Conservation (phyloP, 1,140 invertebrate genomes). For the Batillaria attramentaria region DNA sequence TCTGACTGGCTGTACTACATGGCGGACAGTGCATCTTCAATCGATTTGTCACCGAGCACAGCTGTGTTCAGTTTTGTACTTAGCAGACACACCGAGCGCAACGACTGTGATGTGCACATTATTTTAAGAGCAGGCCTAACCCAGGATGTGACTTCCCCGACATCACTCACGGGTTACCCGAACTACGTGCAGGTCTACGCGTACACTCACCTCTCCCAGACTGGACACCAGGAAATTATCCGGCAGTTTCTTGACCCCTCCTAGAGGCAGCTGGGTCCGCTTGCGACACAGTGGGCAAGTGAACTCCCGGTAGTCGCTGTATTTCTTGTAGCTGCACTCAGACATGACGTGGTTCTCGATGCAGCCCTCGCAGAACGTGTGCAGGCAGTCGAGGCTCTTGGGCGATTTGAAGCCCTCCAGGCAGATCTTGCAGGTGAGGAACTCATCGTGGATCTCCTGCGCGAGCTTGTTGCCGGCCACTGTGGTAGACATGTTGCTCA, state of each 20-base stretch:
- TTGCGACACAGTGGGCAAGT: conserved; percentile 73
- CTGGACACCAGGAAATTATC: conserved; percentile 73
- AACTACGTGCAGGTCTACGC: too few relatives aligned
- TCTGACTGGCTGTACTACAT: too few relatives aligned
- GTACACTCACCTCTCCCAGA: conserved; percentile 68
- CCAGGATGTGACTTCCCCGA: too few relatives aligned
- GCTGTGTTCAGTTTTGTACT: too few relatives aligned
- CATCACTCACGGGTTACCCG: too few relatives aligned
- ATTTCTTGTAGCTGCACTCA: conserved; percentile 71
- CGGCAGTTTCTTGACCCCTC: conserved; percentile 72
- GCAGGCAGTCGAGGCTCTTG: conserved; percentile 90
- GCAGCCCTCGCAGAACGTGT: conserved; percentile 93
- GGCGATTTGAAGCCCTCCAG: conserved; percentile 75
- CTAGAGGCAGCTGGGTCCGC: conserved; percentile 71
- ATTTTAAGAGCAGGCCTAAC: too few relatives aligned
- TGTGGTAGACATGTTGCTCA: conserved; percentile 41
- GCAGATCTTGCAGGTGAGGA: conserved; percentile 71
- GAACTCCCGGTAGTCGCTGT: conserved; percentile 72
- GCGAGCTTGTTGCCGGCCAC: conserved; percentile 59
- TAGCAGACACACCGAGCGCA: too few relatives aligned
- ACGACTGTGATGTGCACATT: too few relatives aligned
- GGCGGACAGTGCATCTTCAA: too few relatives aligned
- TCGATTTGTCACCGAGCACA: too few relatives aligned
- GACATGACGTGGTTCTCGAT: conserved; percentile 71
- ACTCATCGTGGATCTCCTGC: conserved; percentile 63